Evolutionary conservation across 2,113 vertebrate species (phyloP), one percentile per base, ranked within the genome.

Genomic region (Labeo catla): DNA sequence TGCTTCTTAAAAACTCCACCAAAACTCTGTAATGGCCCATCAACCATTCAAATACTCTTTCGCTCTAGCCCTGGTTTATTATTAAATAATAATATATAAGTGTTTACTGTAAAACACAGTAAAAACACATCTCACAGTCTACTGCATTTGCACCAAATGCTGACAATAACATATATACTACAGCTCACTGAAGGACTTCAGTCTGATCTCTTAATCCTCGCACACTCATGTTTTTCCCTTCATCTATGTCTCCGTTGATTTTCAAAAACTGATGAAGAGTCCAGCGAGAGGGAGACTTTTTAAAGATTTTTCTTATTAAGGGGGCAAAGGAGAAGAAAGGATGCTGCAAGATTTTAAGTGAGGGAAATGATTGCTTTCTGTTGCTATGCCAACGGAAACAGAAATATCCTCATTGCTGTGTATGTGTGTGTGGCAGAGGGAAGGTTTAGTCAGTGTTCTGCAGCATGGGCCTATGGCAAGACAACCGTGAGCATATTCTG

Each of bases 301-400:
- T 73, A 83, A 65, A 54, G 34, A 8, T 52, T 87, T 90, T 89
- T 68, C 86, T 86, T 80, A 80, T 49, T 23, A 59, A 81, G 86
- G 89, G 88, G 84, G 79, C 36, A 73, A 84, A 88, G 50, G 50
- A 84, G 81, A 84, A 84, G 21, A 84, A 84, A 84, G 68, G 88
- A 86, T 87, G 89, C 86, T 84, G 89, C 87, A 92, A 87, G 47
- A 86, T 80, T 87, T 91, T 66, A 92, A 92, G 90, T 88, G 86
- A 87, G 87, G 91, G 82, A 83, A 84, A 91, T 91, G 89, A 91
- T 93, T 93, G 91, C 93, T 88, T 93, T 93, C 91, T 89, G 93
- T 94, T 94, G 88, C 93, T 91, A 94, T 93, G 93, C 89, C 93
- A 92, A 94, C 93, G 84, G 90, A 91, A 90, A 93, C 88, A 92